Evolutionary conservation across 2,888 invertebrate genomes (phyloP), one percentile per base, ranked within the genome.

Genomic region (Malachius bipustulatus): DNA sequence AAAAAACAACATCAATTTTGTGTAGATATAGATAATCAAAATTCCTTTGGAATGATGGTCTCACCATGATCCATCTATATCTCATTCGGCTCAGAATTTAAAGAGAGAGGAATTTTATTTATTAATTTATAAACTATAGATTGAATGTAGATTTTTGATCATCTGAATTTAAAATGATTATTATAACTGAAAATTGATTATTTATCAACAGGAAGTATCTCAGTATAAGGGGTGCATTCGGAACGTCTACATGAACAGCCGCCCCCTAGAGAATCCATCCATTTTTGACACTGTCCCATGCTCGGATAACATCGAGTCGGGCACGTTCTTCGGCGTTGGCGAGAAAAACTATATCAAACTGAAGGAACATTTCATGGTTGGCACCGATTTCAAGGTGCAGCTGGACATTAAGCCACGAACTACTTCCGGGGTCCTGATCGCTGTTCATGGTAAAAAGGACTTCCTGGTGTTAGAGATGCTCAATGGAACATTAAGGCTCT

Each of bases 351-450:
- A 74, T 52, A 69, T 82, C 37, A 79, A 75, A 65, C 57, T 75
- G 2, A 56, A 71, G 36, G 82, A 88, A 24, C 74, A 69, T 47
- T 91, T 83, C 66, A 71, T 66, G 40, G 87, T 93, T 2, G 90
- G 90, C 3, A 63, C 70, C 26, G 77, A 80, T 47, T 71, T 90
- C 39, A 77, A 78, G 1, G 78, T 94, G 26, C 73, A 73, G 24
- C 73, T 96, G 70, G 83, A 89, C 44, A 82, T 96, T 38, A 82
- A 83, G 41, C 90, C 94, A 0, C 72, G 94, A 11, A 77, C 80
- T 45, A 71, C 77, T 3, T 79, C 82, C 1, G 97, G 96, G 2
- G 68, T 96, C 12, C 61, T 98, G 29, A 68, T 93, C 44, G 80
- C 89, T 3, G 87, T 89, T 2, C 84, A 90, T 55, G 87, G 88